phyloP scores from a whole-genome alignment of 2,888 invertebrate species.

The Lydus trimaculatus region DNA sequence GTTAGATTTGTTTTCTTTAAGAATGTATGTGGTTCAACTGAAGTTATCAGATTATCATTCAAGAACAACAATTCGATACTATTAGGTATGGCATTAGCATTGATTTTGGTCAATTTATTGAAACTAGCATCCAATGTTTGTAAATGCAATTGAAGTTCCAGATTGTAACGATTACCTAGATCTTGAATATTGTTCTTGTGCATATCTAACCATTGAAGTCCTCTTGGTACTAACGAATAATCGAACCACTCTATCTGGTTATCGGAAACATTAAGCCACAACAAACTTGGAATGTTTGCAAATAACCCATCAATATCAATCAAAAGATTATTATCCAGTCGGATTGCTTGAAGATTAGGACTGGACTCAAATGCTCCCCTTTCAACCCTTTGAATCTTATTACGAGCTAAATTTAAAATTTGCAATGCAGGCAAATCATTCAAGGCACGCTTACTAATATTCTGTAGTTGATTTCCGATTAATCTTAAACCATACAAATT shows the following conservation, averaged over 20 bases:
- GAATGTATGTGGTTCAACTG: slow-evolving; percentile 86
- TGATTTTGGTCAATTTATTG: slow-evolving; percentile 82
- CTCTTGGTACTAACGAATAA: slow-evolving; percentile 84
- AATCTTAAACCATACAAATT: slow-evolving; percentile 82
- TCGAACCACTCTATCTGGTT: slow-evolving; percentile 85
- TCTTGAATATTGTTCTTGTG: slow-evolving; percentile 84
- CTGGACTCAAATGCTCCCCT: slow-evolving; percentile 81
- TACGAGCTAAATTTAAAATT: slow-evolving; percentile 83
- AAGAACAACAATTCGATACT: slow-evolving; percentile 80
- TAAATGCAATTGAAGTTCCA: slow-evolving; percentile 76
- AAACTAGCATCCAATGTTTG: slow-evolving; percentile 83
- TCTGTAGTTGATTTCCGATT: slow-evolving; percentile 83
- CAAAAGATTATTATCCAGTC: slow-evolving; percentile 82
- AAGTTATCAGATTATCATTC: slow-evolving; percentile 81
- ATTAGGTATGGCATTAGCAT: slow-evolving; percentile 83
- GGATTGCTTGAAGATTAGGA: slow-evolving; percentile 78
- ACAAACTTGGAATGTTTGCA: slow-evolving; percentile 79
- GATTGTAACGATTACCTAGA: slow-evolving; percentile 76
- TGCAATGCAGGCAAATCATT: slow-evolving; percentile 79
- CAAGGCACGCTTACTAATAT: slow-evolving; percentile 80
- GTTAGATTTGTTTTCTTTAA: slow-evolving; percentile 87
- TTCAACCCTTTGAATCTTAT: slow-evolving; percentile 81
- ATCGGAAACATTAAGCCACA: slow-evolving; percentile 87
- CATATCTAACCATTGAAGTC: slow-evolving; percentile 85
- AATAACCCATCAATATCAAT: slow-evolving; percentile 81